These are phyloP conservation scores for Hippopotamyrus pictus DNA, from an alignment of 2,797 vertebrate genomes.

Conservation along the genomic window DNA sequence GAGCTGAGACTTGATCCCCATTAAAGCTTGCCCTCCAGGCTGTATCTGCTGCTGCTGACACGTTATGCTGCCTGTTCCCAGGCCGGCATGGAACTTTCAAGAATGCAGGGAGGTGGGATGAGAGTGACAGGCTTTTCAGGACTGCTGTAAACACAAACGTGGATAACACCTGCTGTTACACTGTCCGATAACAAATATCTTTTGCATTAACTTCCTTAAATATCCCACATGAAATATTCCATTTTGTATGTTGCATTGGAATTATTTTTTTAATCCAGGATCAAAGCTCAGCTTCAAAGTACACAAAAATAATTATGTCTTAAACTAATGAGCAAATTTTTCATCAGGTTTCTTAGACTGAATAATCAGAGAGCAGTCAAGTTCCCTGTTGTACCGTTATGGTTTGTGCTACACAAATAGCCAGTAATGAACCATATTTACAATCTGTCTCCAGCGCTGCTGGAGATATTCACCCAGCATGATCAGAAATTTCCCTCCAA, in stretches of 20 bases:
- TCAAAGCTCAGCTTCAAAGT: neutral
- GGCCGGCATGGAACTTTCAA: neutral
- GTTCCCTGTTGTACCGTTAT: neutral
- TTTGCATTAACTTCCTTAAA: neutral
- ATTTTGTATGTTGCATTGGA: neutral
- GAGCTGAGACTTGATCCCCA: constrained; percentile 11
- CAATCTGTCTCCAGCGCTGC: neutral
- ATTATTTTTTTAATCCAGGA: neutral
- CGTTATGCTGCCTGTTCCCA: constrained; percentile 9
- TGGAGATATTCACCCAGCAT: neutral
- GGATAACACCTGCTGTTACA: neutral
- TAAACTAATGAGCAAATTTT: neutral
- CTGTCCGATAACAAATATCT: neutral
- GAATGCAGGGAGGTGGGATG: constrained; percentile 14
- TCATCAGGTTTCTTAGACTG: neutral
- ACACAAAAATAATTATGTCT: neutral
- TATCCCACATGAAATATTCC: neutral
- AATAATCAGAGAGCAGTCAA: neutral
- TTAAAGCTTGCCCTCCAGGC: neutral
- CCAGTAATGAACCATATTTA: neutral
- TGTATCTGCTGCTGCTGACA: neutral
- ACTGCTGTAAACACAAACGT: neutral
- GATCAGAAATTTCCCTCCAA: neutral
- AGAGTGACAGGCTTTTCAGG: neutral
- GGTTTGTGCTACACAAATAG: neutral